These are phyloP conservation scores for Eupithecia centaureata DNA, from an alignment of 2,888 invertebrate species.

Conservation along the genomic window DNA sequence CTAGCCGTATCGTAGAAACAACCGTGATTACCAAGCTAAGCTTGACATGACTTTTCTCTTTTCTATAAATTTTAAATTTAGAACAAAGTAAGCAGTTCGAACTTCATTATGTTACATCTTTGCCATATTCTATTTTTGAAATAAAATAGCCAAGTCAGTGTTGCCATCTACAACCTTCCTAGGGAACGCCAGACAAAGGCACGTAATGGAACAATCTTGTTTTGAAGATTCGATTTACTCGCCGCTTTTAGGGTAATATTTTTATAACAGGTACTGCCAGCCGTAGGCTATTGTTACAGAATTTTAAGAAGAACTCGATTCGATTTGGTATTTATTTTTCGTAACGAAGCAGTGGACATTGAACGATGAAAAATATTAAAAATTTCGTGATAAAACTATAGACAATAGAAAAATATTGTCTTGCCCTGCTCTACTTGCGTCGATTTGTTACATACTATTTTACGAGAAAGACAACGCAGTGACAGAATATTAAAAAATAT, in stretches of 20 bases:
- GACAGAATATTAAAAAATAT: too few species aligned
- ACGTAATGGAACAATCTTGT: constrained; percentile 40
- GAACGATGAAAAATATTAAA: background rate
- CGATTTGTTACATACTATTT: too few species aligned
- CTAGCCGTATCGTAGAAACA: too few species aligned
- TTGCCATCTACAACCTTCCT: background rate
- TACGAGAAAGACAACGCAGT: too few species aligned
- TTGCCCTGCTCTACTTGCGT: too few species aligned
- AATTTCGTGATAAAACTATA: background rate
- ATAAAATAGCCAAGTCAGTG: constrained; percentile 5
- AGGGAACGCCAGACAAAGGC: constrained; percentile 16
- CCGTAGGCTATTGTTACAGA: constrained; percentile 22
- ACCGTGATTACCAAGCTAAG: too few species aligned
- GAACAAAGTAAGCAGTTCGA: too few species aligned
- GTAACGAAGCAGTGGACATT: background rate
- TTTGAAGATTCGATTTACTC: constrained; percentile 35
- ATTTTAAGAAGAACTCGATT: constrained; percentile 29
- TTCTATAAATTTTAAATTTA: too few species aligned
- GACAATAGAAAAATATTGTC: background rate
- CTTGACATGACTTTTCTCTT: too few species aligned
- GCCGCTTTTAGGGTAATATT: constrained; percentile 33
- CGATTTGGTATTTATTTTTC: constrained; percentile 13
- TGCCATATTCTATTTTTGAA: background rate
- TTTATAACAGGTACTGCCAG: constrained; percentile 21
- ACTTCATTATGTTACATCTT: background rate